Percentiles rank a stretch among this genome's conserved stretches.
Evolutionary conservation across 2,888 invertebrate species (phyloP).

Genomic region (Macaria liturata): DNA sequence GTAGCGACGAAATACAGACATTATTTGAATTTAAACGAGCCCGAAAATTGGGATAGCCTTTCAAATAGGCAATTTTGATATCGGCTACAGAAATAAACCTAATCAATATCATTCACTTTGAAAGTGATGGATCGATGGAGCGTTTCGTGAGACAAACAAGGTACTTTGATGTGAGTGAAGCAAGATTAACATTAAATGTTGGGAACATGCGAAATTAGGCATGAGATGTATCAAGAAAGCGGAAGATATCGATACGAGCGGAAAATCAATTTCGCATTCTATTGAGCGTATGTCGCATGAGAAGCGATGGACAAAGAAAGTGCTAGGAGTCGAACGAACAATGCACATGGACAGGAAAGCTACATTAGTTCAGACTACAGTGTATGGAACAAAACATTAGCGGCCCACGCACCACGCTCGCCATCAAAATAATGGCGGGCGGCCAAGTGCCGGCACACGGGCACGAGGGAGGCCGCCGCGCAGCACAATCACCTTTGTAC

Average conservation of each 20-base stretch:
- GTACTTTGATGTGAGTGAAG: conserved; percentile 5
- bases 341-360: conserved; percentile 49
- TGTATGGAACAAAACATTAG: conserved; percentile 62
- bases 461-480: conserved; percentile 53
- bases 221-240: neutral
- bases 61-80: conserved; percentile 14
- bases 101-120: conserved; percentile 18
- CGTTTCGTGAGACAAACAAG: conserved; percentile 14
- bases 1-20: conserved; percentile 12
- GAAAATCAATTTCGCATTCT: conserved; percentile 8
- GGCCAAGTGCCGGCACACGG: conserved; percentile 65
- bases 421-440: conserved; percentile 79
- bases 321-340: conserved; percentile 41
- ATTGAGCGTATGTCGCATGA: conserved; percentile 4
- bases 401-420: conserved; percentile 62
- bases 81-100: conserved; percentile 19
- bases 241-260: conserved; percentile 1
- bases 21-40: conserved; percentile 22
- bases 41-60: conserved; percentile 17
- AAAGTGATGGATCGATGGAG: conserved; percentile 14
- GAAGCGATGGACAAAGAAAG: conserved; percentile 12
- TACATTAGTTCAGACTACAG: conserved; percentile 35
- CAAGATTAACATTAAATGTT: conserved; percentile 9
- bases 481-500: conserved; percentile 75
- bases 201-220: neutral